Evolutionary conservation across 1,140 invertebrate genomes (phyloP).

Genomic region (Philotrypesis tridentata): DNA sequence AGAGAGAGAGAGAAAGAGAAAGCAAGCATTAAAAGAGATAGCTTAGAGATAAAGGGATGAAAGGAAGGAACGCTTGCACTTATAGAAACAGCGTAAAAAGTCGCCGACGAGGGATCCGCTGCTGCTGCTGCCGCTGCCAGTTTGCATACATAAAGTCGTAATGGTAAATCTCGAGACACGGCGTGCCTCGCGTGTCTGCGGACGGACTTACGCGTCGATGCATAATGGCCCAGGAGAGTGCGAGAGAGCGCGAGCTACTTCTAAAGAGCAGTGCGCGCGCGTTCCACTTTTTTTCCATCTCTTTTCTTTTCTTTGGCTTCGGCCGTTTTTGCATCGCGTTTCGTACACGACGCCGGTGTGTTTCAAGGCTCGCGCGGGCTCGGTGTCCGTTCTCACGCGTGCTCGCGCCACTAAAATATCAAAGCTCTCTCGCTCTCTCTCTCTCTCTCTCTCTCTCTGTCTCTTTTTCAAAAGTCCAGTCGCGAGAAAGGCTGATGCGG

Average conservation of each 20-base stretch:
- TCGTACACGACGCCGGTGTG: background rate
- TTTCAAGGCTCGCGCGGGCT: conserved; percentile 45
- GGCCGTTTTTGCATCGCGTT: background rate
- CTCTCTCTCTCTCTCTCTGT: no score
- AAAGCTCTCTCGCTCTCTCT: no score
- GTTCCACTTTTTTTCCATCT: conserved; percentile 11
- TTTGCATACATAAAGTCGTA: conserved; percentile 55
- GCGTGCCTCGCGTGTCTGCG: conserved; percentile 43
- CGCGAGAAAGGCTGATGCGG: background rate
- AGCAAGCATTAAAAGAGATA: background rate
- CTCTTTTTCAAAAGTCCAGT: background rate
- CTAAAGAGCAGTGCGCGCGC: background rate
- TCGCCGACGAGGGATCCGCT: background rate
- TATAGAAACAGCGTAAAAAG: conserved; percentile 50
- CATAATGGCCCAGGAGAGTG: conserved; percentile 52
- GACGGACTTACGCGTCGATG: conserved; percentile 48
- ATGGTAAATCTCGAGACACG: conserved; percentile 51
- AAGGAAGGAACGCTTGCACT: conserved; percentile 46
- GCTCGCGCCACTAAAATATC: conserved; percentile 49
- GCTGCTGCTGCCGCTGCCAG: conserved; percentile 12
- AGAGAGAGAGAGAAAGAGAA: background rate
- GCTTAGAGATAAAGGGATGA: conserved; percentile 26
- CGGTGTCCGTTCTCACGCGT: conserved; percentile 54
- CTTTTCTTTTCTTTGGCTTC: background rate
- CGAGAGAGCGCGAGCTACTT: background rate